Evolutionary conservation across 92 coral and sea anemone genomes (phyloP).

Genomic region (Parazoanthus atlanticus): DNA sequence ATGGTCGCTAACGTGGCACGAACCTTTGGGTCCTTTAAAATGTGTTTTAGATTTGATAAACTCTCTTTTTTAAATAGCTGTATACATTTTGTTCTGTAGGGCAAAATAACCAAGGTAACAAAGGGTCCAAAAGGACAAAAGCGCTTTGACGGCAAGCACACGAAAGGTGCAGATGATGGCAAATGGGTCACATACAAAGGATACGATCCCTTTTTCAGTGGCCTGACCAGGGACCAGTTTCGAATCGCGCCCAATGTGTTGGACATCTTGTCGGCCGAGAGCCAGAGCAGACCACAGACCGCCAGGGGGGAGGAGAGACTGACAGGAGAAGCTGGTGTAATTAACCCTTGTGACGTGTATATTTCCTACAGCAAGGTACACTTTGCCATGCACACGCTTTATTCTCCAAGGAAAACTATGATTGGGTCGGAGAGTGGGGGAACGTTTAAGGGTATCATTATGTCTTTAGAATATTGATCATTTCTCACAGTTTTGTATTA

Average conservation of each 20-base stretch:
- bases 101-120: slow-evolving; percentile 75
- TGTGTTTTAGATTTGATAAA: too few species aligned
- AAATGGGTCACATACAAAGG: slow-evolving; percentile 91
- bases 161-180: slow-evolving; percentile 81
- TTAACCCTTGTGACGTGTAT: slow-evolving; percentile 78
- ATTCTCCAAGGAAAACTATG: too few species aligned
- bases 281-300: slow-evolving; percentile 27
- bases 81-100: slow-evolving; percentile 48
- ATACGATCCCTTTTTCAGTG: slow-evolving; percentile 57
- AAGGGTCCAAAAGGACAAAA: slow-evolving; percentile 66
- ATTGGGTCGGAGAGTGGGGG: too few species aligned
- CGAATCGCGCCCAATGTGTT: slow-evolving; percentile 92
- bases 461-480: too few species aligned
- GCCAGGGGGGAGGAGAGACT: background rate
- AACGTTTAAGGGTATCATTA: too few species aligned
- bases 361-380: slow-evolving; percentile 85
- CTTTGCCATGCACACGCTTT: background rate
- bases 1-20: too few species aligned
- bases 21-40: too few species aligned
- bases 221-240: slow-evolving; percentile 62
- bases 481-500: too few species aligned
- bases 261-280: slow-evolving; percentile 82
- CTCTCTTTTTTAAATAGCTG: too few species aligned
- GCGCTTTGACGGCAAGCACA: slow-evolving; percentile 83
- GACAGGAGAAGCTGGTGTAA: slow-evolving; percentile 27